Evolutionary conservation across 2,888 invertebrate genomes (phyloP), one percentile per base, ranked within the genome.

Genomic region (Agrochola circellaris): DNA sequence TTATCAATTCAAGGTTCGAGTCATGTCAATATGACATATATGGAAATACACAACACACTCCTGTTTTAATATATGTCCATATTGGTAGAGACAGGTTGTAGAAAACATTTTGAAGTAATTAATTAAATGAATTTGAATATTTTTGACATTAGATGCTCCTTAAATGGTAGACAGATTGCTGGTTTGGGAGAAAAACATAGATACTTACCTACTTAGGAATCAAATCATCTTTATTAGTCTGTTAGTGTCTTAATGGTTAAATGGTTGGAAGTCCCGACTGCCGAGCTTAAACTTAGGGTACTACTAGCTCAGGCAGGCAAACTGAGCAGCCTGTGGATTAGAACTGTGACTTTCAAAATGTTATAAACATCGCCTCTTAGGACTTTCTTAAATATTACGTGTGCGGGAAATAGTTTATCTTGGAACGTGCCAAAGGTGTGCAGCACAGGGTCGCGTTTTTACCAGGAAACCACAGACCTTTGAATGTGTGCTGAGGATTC

Each of bases 1-100:
- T 54, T 77, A 81, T 79, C 74, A 83, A 69, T 26, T 74, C 88
- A 87, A 87, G 88, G 87, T 75, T 80, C 61, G 8, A 64, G 65
- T 69, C 64, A 78, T 71, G 78, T 82, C 78, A 82, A 76, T 81
- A 79, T 73, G 13, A 4, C 75, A 54, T 86, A 82, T 62, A 79
- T 75, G 83, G 86, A 20, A 42, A 73, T 61, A 71, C 66, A 70
- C 20, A 20, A 51, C 38, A 82, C 62, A 81, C 80, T 83, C 83
- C 69, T 83, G 56, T 69, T 61, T 26, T 13, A 81, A 45, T 58
- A 61, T 61, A 61, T 58, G 51, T 45, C 80, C 60, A 69, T 69
- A 78, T 69, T 38, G 17, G 58, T 38, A n/a, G 15, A 69, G 51
- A 56, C 48, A 67, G 34, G 67, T 72, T 48, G 17, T 51, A 60